Evolutionary conservation across 2,888 invertebrate species (phyloP).

Genomic region (Ophion ventricosus): DNA sequence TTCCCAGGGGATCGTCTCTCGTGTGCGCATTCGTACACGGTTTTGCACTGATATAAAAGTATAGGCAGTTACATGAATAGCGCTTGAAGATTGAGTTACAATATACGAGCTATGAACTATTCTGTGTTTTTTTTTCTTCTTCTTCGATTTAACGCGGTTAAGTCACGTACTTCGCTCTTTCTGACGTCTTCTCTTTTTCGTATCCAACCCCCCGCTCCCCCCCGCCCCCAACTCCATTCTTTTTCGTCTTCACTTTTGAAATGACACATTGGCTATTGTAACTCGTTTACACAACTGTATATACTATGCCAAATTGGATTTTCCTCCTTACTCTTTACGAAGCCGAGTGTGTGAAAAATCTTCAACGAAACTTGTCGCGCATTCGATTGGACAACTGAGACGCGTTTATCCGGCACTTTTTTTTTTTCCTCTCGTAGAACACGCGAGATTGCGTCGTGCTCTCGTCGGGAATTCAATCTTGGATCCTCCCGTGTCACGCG

Average conservation of each 20-base stretch:
- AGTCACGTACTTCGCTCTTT: slow-evolving; percentile 33
- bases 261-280: slow-evolving; percentile 21
- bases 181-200: slow-evolving; percentile 7
- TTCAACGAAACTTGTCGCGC: slow-evolving; percentile 32
- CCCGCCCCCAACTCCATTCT: background rate
- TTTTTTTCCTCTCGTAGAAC: slow-evolving; percentile 12
- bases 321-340: background rate
- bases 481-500: slow-evolving; percentile 24
- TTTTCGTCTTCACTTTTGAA: slow-evolving; percentile 8
- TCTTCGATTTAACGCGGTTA: slow-evolving; percentile 1
- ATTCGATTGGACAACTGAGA: slow-evolving; percentile 35
- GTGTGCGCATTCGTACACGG: slow-evolving; percentile 20
- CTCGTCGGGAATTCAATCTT: slow-evolving; percentile 13
- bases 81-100: slow-evolving; percentile 23
- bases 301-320: background rate
- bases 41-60: slow-evolving; percentile 31
- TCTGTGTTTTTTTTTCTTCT: background rate
- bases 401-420: slow-evolving; percentile 1
- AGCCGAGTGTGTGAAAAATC: slow-evolving; percentile 36
- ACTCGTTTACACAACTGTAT: slow-evolving; percentile 34
- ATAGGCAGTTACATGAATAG: slow-evolving; percentile 10
- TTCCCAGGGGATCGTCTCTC: background rate
- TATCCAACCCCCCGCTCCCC: too few species aligned
- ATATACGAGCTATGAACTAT: slow-evolving; percentile 33
- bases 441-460: background rate